Percentiles rank a stretch among this genome's conserved stretches.
These are phyloP conservation scores for Thaumatotibia leucotreta DNA, from an alignment of 1,140 invertebrate species.

Conservation along the genomic window DNA sequence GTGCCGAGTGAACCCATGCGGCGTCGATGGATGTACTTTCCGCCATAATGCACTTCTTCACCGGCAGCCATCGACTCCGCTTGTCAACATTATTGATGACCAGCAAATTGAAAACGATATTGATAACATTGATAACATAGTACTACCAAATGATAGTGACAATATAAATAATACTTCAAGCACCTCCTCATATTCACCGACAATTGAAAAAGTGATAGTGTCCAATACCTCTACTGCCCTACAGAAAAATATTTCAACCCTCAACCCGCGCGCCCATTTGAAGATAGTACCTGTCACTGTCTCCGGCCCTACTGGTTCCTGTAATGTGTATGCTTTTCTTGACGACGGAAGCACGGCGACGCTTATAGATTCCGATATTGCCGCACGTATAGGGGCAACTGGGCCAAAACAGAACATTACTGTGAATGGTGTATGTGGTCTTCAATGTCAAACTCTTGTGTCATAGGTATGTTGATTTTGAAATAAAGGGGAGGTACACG, in stretches of 20 bases:
- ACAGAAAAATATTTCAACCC: too few species aligned
- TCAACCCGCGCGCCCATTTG: too few species aligned
- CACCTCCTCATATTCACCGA: not conserved
- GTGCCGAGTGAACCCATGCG: too few species aligned
- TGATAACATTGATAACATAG: too few species aligned
- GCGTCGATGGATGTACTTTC: too few species aligned
- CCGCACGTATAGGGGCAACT: not conserved
- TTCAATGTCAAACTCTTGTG: constrained; percentile 4
- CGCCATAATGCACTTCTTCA: not conserved
- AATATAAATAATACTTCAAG: not conserved
- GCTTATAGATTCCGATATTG: not conserved
- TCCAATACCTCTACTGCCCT: not conserved
- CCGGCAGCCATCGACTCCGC: not conserved
- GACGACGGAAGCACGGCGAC: constrained; percentile 13
- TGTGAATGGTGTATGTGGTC: constrained; percentile 13
- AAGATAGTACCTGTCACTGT: constrained; percentile 6
- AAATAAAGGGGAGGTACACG: constrained; percentile 18
- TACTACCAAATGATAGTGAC: not conserved
- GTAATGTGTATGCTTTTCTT: not conserved
- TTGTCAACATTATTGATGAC: not conserved
- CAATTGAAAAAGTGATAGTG: not conserved
- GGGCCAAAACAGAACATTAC: not conserved
- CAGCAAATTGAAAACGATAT: not conserved
- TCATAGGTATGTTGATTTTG: constrained; percentile 14
- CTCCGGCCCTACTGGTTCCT: not conserved